Conservation (phyloP, 2,113 vertebrate genomes). For the Aphelocoma coerulescens region DNA sequence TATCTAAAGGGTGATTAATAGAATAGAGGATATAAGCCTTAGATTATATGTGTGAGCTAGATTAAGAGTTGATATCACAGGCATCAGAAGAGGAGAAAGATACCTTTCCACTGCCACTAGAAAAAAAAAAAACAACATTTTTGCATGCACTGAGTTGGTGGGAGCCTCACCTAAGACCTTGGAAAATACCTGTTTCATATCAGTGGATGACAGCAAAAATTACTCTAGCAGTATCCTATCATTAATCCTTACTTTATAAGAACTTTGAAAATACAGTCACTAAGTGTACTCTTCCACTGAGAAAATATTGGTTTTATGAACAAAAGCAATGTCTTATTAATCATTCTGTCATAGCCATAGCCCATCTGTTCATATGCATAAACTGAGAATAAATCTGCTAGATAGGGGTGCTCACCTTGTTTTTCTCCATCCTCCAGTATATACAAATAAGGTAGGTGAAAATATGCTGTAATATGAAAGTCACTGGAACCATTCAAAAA, state of each 20-base stretch:
- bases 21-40: neutral
- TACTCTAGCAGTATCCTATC: neutral
- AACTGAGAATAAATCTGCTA: neutral
- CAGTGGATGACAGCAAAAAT: neutral
- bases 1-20: neutral
- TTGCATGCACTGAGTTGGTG: neutral
- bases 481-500: neutral
- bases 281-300: neutral
- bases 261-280: neutral
- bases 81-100: neutral
- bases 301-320: neutral
- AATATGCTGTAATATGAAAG: neutral
- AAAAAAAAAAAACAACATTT: neutral
- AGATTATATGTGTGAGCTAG: neutral
- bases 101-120: neutral
- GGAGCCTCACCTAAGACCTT: neutral
- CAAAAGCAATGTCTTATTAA: neutral
- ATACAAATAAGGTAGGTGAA: neutral
- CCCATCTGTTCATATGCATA: neutral
- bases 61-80: neutral
- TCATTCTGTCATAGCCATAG: neutral
- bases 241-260: neutral
- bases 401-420: rapidly evolving
- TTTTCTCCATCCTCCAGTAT: neutral
- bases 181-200: neutral